Evolutionary conservation across 2,888 invertebrate genomes (phyloP).

Genomic region (Chrysina gloriosa): DNA sequence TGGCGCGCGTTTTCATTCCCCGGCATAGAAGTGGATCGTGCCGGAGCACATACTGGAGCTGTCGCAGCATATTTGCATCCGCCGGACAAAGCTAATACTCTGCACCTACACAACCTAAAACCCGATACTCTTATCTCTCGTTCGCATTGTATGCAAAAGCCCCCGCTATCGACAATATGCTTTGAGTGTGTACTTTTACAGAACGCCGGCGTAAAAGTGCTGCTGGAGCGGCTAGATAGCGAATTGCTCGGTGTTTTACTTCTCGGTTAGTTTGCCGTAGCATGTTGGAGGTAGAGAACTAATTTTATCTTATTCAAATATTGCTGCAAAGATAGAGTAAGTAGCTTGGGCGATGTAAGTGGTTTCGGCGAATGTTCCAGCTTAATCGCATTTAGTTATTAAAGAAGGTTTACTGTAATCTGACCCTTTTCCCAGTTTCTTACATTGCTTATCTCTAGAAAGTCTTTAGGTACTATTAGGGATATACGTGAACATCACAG

Average conservation of each 20-base stretch:
- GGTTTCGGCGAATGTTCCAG: neutral
- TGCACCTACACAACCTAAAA: conserved; percentile 7
- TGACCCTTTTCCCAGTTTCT: no score
- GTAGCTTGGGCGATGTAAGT: neutral
- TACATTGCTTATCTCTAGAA: no score
- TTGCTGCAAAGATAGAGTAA: neutral
- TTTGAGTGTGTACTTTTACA: neutral
- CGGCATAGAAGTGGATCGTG: neutral
- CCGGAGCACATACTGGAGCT: conserved; percentile 6
- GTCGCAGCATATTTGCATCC: conserved; percentile 16
- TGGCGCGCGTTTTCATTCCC: neutral
- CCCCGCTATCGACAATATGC: neutral
- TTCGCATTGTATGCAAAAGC: conserved; percentile 9
- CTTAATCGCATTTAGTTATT: no score
- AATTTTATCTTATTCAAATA: neutral
- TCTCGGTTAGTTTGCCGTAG: neutral
- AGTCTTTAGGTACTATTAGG: no score
- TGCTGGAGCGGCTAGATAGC: conserved; percentile 7
- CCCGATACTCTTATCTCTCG: conserved; percentile 5
- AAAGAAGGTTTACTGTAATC: no score
- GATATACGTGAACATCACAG: no score
- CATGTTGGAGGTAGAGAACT: neutral
- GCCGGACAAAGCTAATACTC: conserved; percentile 22
- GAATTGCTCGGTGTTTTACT: neutral
- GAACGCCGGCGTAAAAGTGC: neutral